Percentiles rank a stretch among this genome's conserved stretches.
These are phyloP conservation scores for Marronus borbonicus DNA, from an alignment of 2,888 invertebrate genomes.

Conservation along the genomic window DNA sequence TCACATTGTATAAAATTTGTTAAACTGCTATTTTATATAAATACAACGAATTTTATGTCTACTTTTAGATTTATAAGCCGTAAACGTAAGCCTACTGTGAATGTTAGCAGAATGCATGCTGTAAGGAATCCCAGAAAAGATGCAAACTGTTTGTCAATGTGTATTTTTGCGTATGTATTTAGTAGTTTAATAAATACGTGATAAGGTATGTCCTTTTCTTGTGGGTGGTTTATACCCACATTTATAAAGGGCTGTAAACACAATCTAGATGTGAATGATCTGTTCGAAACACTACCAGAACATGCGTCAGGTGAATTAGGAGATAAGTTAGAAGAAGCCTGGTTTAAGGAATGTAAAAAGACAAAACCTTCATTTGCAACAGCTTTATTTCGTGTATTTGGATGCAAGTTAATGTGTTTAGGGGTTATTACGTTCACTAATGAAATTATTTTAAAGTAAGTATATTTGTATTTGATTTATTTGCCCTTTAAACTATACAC, in stretches of 20 bases:
- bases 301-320: slow-evolving; percentile 78
- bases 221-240: slow-evolving; percentile 71
- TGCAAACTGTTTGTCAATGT: slow-evolving; percentile 54
- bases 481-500: no score
- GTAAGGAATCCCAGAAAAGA: slow-evolving; percentile 52
- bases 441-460: slow-evolving; percentile 58
- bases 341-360: slow-evolving; percentile 56
- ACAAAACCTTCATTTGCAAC: slow-evolving; percentile 59
- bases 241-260: slow-evolving; percentile 70
- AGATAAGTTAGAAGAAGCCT: slow-evolving; percentile 75
- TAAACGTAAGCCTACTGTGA: slow-evolving; percentile 34
- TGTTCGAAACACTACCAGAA: slow-evolving; percentile 70
- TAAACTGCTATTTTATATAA: slow-evolving; percentile 41
- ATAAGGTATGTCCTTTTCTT: slow-evolving; percentile 49
- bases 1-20: slow-evolving; percentile 18
- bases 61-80: slow-evolving; percentile 49
- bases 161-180: slow-evolving; percentile 54
- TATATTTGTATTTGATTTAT: background rate
- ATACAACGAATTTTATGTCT: slow-evolving; percentile 35
- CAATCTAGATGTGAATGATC: slow-evolving; percentile 71
- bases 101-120: slow-evolving; percentile 23
- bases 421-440: slow-evolving; percentile 55
- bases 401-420: slow-evolving; percentile 57
- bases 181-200: slow-evolving; percentile 8
- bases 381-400: slow-evolving; percentile 61